Evolutionary conservation across 2,113 vertebrate genomes (phyloP).

Genomic region (Ifrita kowaldi): DNA sequence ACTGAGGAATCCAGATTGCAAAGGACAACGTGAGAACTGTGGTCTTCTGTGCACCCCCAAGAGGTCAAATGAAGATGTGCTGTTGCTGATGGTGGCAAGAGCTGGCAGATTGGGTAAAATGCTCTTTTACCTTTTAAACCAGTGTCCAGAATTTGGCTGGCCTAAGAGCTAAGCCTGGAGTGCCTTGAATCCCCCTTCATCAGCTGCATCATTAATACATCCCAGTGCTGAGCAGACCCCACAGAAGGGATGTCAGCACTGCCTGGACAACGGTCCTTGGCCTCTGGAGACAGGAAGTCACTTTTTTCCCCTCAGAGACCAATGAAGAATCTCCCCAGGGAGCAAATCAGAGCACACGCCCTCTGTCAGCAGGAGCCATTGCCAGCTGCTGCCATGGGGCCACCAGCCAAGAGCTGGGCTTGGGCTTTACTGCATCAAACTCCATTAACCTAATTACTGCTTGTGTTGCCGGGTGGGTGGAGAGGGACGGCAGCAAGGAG

Average conservation of each 20-base stretch:
- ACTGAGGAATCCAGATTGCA: background rate
- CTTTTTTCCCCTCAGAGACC: background rate
- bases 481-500: background rate
- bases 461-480: background rate
- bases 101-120: background rate
- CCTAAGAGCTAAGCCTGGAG: background rate
- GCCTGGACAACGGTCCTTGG: fast-evolving
- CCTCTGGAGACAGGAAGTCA: background rate
- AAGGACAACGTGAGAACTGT: background rate
- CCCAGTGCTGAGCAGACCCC: background rate
- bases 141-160: background rate
- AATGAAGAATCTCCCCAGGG: fast-evolving
- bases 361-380: background rate
- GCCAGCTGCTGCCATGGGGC: background rate
- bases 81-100: background rate
- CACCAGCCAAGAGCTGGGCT: background rate
- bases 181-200: fast-evolving
- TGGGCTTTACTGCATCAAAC: background rate
- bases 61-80: background rate
- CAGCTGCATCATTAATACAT: background rate
- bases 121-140: background rate
- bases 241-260: background rate
- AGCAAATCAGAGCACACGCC: fast-evolving
- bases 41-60: background rate
- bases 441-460: background rate